Conservation (phyloP, 2,797 vertebrate genomes). For the Sphenopsis melanotis region DNA sequence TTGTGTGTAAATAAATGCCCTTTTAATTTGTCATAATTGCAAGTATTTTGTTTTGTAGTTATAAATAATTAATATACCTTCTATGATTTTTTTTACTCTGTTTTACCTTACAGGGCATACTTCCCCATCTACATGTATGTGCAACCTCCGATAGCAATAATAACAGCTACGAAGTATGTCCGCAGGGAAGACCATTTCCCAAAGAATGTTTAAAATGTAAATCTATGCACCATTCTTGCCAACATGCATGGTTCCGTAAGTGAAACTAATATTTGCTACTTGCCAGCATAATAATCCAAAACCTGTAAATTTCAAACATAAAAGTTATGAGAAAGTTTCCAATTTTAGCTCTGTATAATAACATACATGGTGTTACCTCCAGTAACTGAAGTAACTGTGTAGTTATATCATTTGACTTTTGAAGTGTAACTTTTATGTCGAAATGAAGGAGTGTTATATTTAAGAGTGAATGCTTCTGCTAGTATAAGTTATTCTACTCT, state of each 20-base stretch:
- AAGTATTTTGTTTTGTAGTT: conserved; percentile 60
- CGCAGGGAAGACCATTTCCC: conserved; percentile 58
- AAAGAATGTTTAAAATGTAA: conserved; percentile 70
- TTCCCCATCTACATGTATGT: conserved; percentile 40
- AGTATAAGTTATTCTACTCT: background rate
- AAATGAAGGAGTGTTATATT: background rate
- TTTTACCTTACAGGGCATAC: conserved; percentile 50
- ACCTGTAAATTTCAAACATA: conserved; percentile 52
- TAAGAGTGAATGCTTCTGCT: background rate
- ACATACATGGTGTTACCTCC: background rate
- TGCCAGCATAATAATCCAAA: conserved; percentile 63
- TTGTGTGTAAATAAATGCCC: conserved; percentile 55
- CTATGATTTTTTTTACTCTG: conserved; percentile 35
- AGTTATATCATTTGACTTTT: background rate
- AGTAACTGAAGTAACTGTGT: background rate
- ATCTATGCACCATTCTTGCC: conserved; percentile 64
- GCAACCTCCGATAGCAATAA: conserved; percentile 65
- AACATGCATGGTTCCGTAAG: conserved; percentile 63
- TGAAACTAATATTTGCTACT: conserved; percentile 71
- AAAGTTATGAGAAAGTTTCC: conserved; percentile 61
- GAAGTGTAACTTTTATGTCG: background rate
- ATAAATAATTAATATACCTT: conserved; percentile 64
- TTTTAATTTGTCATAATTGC: conserved; percentile 69
- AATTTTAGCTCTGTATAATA: conserved; percentile 48
- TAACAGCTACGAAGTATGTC: conserved; percentile 58